Evolutionary conservation across 2,797 vertebrate species (phyloP), one percentile per base, ranked within the genome.

Genomic region (Strix occidentalis): DNA sequence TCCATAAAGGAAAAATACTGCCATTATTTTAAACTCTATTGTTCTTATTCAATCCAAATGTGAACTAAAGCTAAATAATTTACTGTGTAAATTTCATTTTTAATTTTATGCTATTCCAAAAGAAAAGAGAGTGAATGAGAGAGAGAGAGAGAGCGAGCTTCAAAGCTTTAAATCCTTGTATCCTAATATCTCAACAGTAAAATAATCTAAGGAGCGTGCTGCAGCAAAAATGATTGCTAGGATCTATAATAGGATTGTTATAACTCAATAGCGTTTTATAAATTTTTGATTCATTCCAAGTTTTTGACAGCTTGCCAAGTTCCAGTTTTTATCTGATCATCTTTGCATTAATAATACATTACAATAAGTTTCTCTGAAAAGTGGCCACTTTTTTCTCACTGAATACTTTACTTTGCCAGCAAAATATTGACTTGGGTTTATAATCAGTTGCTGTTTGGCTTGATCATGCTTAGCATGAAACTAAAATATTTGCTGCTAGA

Each of bases 231-330:
- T 97, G 97, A 98, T 98, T 98, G 97, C 97, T 96, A 77, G 84
- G 97, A 85, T 97, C 95, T 95, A 77, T 98, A 98, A 98, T 96
- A 96, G 93, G 95, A 98, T 97, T 98, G 97, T 97, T 98, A 97
- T 98, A 98, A 98, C 97, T 98, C 98, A 98, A 98, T 98, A 98
- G 95, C 80, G 61, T 97, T 98, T 97, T 96, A 98, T 98, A 98
- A 97, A 98, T 98, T 98, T 98, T 98, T 98, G 95, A 98, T 98
- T 98, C 97, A 96, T 96, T 97, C 90, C 5, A 77, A 95, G 96
- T 97, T 98, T 98, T 97, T 98, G 98, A 98, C 97, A 97, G 97
- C 97, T 98, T 97, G 94, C 97, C 97, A 98, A 98, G 94, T 98
- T 97, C 95, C 92, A 96, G 93, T 97, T 98, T 98, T 98, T 97